Conservation (phyloP, 2,113 vertebrate species). For the Oceanodroma tethys region DNA sequence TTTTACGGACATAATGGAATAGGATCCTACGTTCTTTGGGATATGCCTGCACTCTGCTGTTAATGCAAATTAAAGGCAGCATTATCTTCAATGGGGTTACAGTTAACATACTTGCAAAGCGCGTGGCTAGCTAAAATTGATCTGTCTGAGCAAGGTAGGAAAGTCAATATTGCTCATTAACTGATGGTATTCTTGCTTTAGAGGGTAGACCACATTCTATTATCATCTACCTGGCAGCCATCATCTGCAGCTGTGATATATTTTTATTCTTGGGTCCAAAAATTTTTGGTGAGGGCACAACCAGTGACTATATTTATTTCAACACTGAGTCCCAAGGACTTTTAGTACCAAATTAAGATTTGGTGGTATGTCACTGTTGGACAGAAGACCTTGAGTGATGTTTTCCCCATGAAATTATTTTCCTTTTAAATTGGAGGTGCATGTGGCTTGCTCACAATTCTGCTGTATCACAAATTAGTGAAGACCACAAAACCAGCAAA, state of each 20-base stretch:
- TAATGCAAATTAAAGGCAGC: neutral
- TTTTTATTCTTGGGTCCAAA: neutral
- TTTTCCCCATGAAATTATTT: neutral
- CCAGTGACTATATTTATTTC: neutral
- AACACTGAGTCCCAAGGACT: neutral
- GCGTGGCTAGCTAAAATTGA: neutral
- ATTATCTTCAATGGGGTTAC: neutral
- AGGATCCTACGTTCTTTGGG: neutral
- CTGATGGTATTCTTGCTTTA: neutral
- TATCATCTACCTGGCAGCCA: neutral
- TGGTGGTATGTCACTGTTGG: neutral
- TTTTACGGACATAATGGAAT: neutral
- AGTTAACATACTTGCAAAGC: neutral
- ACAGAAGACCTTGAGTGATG: neutral
- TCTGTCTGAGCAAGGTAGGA: neutral
- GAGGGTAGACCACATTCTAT: neutral
- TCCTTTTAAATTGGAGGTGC: neutral
- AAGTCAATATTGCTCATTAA: neutral
- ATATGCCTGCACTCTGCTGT: neutral
- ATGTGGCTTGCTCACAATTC: neutral
- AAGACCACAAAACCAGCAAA: neutral
- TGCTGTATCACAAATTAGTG: neutral
- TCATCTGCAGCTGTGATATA: neutral
- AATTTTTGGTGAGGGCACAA: neutral
- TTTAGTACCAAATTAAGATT: neutral